Evolutionary conservation across 2,888 invertebrate genomes (phyloP), one percentile per base, ranked within the genome.

Genomic region (Athalia circularis): DNA sequence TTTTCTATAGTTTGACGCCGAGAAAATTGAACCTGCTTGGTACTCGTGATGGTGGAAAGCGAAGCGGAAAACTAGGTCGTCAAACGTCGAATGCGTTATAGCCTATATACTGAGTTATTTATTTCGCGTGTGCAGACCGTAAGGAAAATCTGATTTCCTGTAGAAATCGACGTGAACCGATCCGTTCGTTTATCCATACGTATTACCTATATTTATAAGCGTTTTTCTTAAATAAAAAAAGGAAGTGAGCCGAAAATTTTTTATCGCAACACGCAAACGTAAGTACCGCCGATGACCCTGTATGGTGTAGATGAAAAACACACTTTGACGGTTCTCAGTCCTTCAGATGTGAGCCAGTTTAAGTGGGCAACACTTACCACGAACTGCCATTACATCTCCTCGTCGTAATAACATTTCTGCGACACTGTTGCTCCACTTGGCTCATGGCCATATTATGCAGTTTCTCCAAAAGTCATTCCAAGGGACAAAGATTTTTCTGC

Each of bases 321-420:
- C 29, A 29, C 29, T 29, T 29, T 2, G 29, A 29, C 29, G 29
- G 29, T 29, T 0, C 29, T 29, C 29, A 29, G 2, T 29, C 29
- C 29, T 8, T 15, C 48, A 48, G 61, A 64, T 62, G 29, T 29
- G 48, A 64, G 75, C 75, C 62, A 75, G 75, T 75, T 75, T 75
- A 50, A 75, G 62, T 75, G 61, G 62, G 43, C 62, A 13, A 62
- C 48, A 75, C 52, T 72, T 72, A 75, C 75, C 75, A 75, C 62
- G 50, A 43, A 50, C 75, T 11, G 47, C 61, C 52, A 75, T 75
- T 15, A 62, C 62, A 48, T 75, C 62, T 50, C 54, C 64, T 8
- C 11, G 29, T 75, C 62, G 75, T 64, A 75, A 64, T 75, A 75
- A 75, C 64, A 75, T 75, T 75, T 50, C 75, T 75, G 75, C 62